phyloP scores from a whole-genome alignment of 2,113 vertebrate species.

The Elgaria multicarinata region DNA sequence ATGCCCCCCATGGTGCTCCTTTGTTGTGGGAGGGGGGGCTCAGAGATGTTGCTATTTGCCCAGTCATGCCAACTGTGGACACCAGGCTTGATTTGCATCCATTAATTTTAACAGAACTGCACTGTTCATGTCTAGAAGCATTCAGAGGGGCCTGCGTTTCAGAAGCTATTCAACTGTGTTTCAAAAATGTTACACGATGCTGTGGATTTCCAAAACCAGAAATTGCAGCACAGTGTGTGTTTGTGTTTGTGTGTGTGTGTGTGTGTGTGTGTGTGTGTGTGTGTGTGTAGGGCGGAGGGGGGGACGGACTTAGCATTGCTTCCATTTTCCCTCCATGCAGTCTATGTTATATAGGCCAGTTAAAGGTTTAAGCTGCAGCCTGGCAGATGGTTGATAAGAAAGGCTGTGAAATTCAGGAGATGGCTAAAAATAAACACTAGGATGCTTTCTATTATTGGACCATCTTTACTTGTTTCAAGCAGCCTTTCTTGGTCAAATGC shows the following conservation, averaged over 20 bases:
- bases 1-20: too few relatives aligned
- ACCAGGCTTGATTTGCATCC: neutral
- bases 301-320: neutral
- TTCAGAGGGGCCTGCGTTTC: neutral
- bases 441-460: neutral
- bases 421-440: neutral
- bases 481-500: neutral
- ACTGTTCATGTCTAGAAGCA: neutral
- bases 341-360: neutral
- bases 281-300: fast-evolving
- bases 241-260: too few relatives aligned
- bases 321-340: neutral
- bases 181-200: constrained; percentile 6
- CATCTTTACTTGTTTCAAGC: constrained; percentile 4
- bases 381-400: neutral
- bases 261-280: too few relatives aligned
- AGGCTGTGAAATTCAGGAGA: constrained; percentile 12
- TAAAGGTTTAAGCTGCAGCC: constrained; percentile 8
- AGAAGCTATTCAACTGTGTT: neutral
- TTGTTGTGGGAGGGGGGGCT: too few relatives aligned
- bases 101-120: neutral
- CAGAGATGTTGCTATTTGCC: neutral
- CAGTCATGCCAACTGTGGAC: neutral
- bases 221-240: neutral
- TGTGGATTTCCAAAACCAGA: constrained; percentile 28